Conservation (phyloP, 2,888 invertebrate genomes). For the Torymus texanus region DNA sequence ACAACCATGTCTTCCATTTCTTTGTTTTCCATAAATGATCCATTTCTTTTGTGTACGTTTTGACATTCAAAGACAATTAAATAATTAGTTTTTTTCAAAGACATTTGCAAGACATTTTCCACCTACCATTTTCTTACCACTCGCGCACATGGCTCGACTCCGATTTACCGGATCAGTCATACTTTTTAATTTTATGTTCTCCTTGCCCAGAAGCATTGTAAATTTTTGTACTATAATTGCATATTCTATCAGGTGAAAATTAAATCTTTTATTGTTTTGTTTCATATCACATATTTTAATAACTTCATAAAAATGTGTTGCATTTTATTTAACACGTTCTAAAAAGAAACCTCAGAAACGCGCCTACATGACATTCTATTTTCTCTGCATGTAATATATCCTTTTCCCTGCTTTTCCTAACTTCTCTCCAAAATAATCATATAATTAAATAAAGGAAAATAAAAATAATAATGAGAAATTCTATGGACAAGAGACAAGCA, state of each 20-base stretch:
- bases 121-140: slow-evolving; percentile 46
- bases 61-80: slow-evolving; percentile 14
- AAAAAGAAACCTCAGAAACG: slow-evolving; percentile 7
- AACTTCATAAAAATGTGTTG: neutral
- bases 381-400: slow-evolving; percentile 32
- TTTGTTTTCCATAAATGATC: slow-evolving; percentile 55
- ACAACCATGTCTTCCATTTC: slow-evolving; percentile 47
- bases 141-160: slow-evolving; percentile 54
- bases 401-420: slow-evolving; percentile 20
- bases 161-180: slow-evolving; percentile 45
- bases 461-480: slow-evolving; percentile 56
- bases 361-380: slow-evolving; percentile 29
- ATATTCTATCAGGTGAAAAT: slow-evolving; percentile 3
- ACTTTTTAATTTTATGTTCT: slow-evolving; percentile 31
- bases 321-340: slow-evolving; percentile 21
- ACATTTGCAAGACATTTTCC: slow-evolving; percentile 29
- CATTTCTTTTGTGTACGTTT: slow-evolving; percentile 46
- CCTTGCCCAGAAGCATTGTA: slow-evolving; percentile 19
- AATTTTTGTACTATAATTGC: neutral
- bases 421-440: slow-evolving; percentile 11
- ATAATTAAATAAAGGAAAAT: slow-evolving; percentile 34
- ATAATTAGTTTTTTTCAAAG: slow-evolving; percentile 7
- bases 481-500: slow-evolving; percentile 50
- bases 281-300: slow-evolving; percentile 20
- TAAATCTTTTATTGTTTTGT: neutral